phyloP scores from a whole-genome alignment of 2,113 vertebrate genomes.

The Nothobranchius furzeri region DNA sequence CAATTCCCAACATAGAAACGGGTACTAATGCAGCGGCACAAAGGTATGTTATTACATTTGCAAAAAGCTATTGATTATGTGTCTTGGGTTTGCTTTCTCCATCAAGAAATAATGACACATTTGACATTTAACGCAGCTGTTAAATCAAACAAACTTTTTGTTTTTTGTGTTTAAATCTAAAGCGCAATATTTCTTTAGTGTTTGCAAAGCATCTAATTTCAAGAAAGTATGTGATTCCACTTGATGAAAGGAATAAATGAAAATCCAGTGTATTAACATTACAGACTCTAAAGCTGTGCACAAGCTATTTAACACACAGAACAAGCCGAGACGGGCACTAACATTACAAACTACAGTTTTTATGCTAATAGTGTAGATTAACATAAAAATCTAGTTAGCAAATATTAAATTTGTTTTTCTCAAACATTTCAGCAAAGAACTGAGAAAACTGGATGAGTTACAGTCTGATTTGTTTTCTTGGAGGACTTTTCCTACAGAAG shows the following conservation, averaged over 20 bases:
- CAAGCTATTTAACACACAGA: too few relatives aligned
- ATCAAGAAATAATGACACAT: conserved; percentile 37
- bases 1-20: conserved; percentile 38
- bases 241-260: not conserved
- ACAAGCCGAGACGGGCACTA: not conserved
- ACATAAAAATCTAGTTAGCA: conserved; percentile 19
- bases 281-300: not conserved
- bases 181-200: conserved; percentile 1
- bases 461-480: conserved; percentile 54
- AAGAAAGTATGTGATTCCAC: not conserved
- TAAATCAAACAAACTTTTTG: conserved; percentile 30
- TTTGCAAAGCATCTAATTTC: not conserved
- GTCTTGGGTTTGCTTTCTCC: conserved; percentile 51
- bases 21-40: conserved; percentile 36
- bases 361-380: conserved; percentile 13
- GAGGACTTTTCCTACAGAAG: conserved; percentile 34
- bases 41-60: conserved; percentile 63
- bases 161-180: conserved; percentile 16
- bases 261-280: not conserved
- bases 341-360: not conserved
- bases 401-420: conserved; percentile 11
- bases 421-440: conserved; percentile 30
- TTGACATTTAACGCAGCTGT: conserved; percentile 60
- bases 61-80: conserved; percentile 73
- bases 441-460: conserved; percentile 49